Conservation (phyloP, 64 coral and sea anemone species). For the Actinia tenebrosa region DNA sequence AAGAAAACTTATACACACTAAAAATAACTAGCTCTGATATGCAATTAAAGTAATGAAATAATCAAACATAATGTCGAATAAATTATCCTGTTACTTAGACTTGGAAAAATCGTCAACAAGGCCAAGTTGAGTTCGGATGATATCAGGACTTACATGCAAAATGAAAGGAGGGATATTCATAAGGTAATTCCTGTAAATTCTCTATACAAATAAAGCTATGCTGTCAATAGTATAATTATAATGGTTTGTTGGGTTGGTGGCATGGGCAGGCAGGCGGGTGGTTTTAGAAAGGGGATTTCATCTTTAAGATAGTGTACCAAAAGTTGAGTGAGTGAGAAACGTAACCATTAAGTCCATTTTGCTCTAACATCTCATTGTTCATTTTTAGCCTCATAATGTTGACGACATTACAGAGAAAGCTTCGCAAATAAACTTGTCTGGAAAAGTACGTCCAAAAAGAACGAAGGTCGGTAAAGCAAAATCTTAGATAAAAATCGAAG, state of each 20-base stretch:
- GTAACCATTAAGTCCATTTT: neutral
- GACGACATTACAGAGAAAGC: constrained; percentile 37
- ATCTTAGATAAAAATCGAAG: neutral
- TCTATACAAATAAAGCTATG: no score
- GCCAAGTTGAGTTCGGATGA: constrained; percentile 52
- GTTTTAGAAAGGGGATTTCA: no score
- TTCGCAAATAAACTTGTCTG: constrained; percentile 57
- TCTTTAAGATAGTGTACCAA: no score
- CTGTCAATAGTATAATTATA: no score
- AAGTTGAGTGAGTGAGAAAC: no score
- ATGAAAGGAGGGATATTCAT: neutral
- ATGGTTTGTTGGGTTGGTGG: neutral
- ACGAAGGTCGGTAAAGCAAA: constrained; percentile 25
- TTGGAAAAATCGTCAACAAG: constrained; percentile 89
- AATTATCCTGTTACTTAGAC: constrained; percentile 26
- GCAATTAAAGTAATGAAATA: no score
- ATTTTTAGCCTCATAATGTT: constrained; percentile 1
- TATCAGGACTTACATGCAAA: constrained; percentile 55
- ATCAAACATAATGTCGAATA: neutral
- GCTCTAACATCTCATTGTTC: neutral
- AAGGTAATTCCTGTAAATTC: neutral
- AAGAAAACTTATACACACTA: no score
- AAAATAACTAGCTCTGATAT: no score
- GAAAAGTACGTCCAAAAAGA: constrained; percentile 10
- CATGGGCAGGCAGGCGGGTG: no score